These are phyloP conservation scores for Acropternis orthonyx DNA, from an alignment of 2,797 vertebrate species.

Conservation along the genomic window DNA sequence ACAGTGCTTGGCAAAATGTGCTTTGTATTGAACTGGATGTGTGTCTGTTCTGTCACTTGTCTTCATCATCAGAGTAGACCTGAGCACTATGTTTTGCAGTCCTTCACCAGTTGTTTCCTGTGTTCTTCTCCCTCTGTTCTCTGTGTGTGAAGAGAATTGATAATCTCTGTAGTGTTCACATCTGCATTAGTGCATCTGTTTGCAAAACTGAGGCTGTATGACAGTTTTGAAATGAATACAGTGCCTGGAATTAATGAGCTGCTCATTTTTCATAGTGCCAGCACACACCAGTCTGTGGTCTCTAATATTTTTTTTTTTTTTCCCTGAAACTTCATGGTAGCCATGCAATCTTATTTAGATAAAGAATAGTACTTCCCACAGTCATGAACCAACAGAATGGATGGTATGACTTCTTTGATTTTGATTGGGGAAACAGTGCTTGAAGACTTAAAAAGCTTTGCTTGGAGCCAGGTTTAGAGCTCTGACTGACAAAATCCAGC, in stretches of 20 bases:
- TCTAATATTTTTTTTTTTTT: background rate
- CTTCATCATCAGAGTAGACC: background rate
- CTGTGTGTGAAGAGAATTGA: background rate
- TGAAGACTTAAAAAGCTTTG: background rate
- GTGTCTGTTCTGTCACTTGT: background rate
- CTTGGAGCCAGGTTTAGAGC: background rate
- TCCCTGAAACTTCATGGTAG: background rate
- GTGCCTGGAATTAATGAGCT: constrained; percentile 20
- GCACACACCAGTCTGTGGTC: background rate
- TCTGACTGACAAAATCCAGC: background rate
- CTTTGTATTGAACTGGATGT: background rate
- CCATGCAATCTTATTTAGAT: background rate
- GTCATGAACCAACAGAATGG: background rate
- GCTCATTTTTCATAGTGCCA: background rate
- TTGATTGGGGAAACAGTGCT: background rate
- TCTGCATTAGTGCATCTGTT: background rate
- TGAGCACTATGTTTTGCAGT: background rate
- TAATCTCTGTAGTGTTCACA: background rate
- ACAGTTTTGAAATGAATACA: background rate
- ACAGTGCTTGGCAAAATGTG: background rate
- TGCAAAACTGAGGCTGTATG: background rate
- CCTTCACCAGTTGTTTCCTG: background rate
- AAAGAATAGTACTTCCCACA: background rate
- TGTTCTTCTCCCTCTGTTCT: background rate
- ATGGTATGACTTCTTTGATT: background rate